Percentiles rank a stretch among this genome's conserved stretches.
phyloP scores from a whole-genome alignment of 2,888 invertebrate genomes.

The Oligia latruncula region DNA sequence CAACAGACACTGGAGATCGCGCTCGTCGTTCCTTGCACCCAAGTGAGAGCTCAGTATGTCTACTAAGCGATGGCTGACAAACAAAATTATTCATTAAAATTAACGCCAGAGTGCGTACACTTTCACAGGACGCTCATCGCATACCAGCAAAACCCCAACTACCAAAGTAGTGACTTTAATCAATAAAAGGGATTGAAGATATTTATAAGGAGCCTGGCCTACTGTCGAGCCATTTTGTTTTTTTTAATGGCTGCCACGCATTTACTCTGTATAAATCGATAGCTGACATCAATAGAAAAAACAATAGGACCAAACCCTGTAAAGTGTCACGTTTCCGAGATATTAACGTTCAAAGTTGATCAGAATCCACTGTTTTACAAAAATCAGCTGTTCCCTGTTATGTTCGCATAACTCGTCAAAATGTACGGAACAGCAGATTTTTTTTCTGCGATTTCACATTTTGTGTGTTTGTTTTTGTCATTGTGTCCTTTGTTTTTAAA shows the following conservation, averaged over 20 bases:
- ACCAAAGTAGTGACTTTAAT: not conserved
- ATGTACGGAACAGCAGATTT: no score
- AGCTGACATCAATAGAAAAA: no score
- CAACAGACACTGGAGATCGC: constrained; percentile 87
- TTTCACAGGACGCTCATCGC: not conserved
- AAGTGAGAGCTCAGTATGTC: constrained; percentile 86
- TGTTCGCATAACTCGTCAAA: no score
- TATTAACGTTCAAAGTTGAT: no score
- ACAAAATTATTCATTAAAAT: constrained; percentile 11
- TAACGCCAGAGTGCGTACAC: not conserved
- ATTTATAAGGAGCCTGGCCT: not conserved
- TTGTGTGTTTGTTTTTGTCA: no score
- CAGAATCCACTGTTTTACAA: no score
- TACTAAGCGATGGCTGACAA: constrained; percentile 78
- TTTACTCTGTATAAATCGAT: not conserved
- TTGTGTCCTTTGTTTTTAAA: no score
- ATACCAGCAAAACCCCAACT: not conserved
- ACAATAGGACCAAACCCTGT: no score
- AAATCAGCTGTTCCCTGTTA: no score
- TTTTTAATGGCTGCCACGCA: not conserved
- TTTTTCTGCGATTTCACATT: no score
- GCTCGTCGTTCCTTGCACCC: constrained; percentile 77
- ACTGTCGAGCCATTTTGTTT: not conserved
- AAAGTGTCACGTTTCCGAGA: no score
- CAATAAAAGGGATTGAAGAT: not conserved